These are phyloP conservation scores for Pegoplata infirma DNA, from an alignment of 2,888 invertebrate species.

Conservation along the genomic window DNA sequence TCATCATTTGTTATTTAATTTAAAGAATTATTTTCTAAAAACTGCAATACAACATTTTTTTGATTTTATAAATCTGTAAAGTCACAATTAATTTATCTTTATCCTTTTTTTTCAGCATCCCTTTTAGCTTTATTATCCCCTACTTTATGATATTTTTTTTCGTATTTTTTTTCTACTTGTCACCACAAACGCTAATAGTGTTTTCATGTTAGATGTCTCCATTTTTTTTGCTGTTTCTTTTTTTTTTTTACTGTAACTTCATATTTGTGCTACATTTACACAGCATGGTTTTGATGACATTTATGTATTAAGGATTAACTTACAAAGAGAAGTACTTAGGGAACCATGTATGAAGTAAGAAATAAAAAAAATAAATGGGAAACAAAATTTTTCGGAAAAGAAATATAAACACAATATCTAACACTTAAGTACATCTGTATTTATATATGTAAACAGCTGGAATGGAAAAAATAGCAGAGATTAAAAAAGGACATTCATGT, in stretches of 20 bases:
- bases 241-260: slow-evolving; percentile 3
- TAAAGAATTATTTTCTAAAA: no score
- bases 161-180: slow-evolving; percentile 5
- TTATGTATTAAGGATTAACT: slow-evolving; percentile 59
- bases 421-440: no score
- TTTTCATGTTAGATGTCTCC: slow-evolving; percentile 60
- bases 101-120: neutral
- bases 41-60: no score
- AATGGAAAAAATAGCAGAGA: no score
- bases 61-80: slow-evolving; percentile 4
- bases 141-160: neutral
- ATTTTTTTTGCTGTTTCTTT: slow-evolving; percentile 1
- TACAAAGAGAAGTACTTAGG: slow-evolving; percentile 45
- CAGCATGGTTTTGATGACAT: slow-evolving; percentile 52
- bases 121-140: neutral
- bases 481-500: no score
- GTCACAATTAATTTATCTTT: slow-evolving; percentile 28
- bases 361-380: slow-evolving; percentile 15
- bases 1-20: no score
- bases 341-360: slow-evolving; percentile 1
- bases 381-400: neutral
- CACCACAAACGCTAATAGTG: slow-evolving; percentile 62
- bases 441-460: no score
- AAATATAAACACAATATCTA: slow-evolving; percentile 13
- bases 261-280: slow-evolving; percentile 9